A percentile compares a stretch with the other conserved stretches of the same genome.
These are phyloP conservation scores for Leucophenga maculata DNA, from an alignment of 2,888 invertebrate species.

Conservation along the genomic window DNA sequence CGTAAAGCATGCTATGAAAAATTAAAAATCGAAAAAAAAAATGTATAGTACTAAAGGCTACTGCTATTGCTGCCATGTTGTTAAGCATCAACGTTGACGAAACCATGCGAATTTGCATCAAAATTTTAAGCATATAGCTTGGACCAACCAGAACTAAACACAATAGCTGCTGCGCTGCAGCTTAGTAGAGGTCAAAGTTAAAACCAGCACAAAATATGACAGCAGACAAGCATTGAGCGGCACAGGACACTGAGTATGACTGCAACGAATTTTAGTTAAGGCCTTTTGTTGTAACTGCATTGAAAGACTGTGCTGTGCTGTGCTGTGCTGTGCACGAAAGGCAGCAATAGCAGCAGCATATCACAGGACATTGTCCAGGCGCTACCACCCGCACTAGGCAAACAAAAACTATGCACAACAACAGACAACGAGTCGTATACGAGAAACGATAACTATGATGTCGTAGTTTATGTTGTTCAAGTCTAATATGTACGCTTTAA, in stretches of 20 bases:
- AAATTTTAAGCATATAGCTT: not conserved
- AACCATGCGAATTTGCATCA: not conserved
- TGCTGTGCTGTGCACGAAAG: not conserved
- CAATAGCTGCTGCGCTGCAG: no score
- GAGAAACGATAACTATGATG: slow-evolving; percentile 7
- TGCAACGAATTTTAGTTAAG: not conserved
- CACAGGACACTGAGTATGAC: no score
- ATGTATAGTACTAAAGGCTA: slow-evolving; percentile 17
- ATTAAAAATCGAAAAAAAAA: not conserved
- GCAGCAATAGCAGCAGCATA: not conserved
- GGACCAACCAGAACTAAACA: no score
- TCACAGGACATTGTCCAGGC: not conserved
- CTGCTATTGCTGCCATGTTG: not conserved
- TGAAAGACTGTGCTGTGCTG: not conserved
- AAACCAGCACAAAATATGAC: no score
- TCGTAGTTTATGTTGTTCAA: slow-evolving; percentile 37
- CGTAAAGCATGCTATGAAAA: slow-evolving; percentile 4
- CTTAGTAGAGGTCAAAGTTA: no score
- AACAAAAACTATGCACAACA: slow-evolving; percentile 34
- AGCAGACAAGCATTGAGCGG: no score
- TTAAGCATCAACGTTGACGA: slow-evolving; percentile 1
- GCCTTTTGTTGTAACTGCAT: not conserved
- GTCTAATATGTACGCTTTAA: slow-evolving; percentile 67
- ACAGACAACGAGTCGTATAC: slow-evolving; percentile 38
- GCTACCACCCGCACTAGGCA: not conserved